These are phyloP conservation scores for Drosophila flavopinicola DNA, from an alignment of 2,888 invertebrate species.

Conservation along the genomic window DNA sequence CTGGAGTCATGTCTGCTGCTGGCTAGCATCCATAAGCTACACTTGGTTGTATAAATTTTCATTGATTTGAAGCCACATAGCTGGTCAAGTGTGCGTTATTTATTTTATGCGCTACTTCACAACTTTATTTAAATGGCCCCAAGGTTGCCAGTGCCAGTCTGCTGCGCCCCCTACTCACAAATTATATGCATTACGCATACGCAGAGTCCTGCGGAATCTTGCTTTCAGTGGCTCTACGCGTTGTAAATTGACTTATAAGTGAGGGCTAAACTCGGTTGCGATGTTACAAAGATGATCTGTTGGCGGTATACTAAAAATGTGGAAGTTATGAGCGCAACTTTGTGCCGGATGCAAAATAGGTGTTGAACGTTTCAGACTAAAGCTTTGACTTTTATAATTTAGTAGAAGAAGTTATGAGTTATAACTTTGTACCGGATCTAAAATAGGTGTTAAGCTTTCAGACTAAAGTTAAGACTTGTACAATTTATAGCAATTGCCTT, in stretches of 20 bases:
- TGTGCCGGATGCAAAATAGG: no score
- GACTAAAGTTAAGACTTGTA: no score
- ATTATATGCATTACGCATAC: slow-evolving; percentile 77
- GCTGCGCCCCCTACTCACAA: slow-evolving; percentile 45
- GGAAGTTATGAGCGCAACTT: no score
- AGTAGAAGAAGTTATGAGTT: no score
- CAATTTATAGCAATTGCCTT: no score
- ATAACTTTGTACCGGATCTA: no score
- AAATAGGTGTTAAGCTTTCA: no score
- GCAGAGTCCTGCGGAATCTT: slow-evolving; percentile 21
- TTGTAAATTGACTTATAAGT: slow-evolving; percentile 74
- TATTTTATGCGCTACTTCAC: slow-evolving; percentile 77
- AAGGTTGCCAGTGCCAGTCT: slow-evolving; percentile 24
- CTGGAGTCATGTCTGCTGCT: slow-evolving; percentile 49
- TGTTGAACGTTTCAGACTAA: no score
- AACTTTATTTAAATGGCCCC: slow-evolving; percentile 73
- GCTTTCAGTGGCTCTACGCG: slow-evolving; percentile 1
- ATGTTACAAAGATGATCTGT: slow-evolving; percentile 6
- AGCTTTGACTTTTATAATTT: no score
- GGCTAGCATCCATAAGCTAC: slow-evolving; percentile 53
- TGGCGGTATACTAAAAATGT: background rate
- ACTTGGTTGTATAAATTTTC: slow-evolving; percentile 50
- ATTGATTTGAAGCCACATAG: slow-evolving; percentile 69
- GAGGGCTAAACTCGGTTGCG: slow-evolving; percentile 6
- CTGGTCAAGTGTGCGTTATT: slow-evolving; percentile 73